Conservation (phyloP, 2,797 vertebrate species). For the Ctenochaetus hawaiiensis region DNA sequence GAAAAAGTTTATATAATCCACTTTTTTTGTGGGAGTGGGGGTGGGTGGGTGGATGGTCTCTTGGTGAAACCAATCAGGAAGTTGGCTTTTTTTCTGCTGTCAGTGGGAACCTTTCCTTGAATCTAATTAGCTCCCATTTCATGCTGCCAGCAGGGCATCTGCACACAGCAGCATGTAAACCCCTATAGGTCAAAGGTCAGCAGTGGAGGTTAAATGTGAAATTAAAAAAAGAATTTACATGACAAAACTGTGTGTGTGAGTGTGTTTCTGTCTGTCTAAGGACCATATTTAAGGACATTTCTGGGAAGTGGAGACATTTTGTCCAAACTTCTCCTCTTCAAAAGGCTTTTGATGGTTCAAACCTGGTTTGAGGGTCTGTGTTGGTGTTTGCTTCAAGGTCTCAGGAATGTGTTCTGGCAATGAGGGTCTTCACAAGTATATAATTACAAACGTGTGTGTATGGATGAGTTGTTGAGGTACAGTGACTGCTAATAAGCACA, state of each 20-base stretch:
- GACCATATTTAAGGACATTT: neutral
- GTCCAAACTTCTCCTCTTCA: conserved; percentile 26
- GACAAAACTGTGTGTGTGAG: neutral
- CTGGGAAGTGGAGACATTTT: neutral
- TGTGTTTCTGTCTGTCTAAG: neutral
- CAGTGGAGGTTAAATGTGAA: conserved; percentile 27
- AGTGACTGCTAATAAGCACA: conserved; percentile 65
- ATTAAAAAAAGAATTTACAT: neutral
- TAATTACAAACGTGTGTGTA: conserved; percentile 58
- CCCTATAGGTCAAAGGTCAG: conserved; percentile 50
- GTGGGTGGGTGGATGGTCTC: neutral
- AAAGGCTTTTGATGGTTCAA: conserved; percentile 40
- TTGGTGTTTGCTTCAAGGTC: conserved; percentile 29
- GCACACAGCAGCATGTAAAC: conserved; percentile 47
- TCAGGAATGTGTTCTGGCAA: conserved; percentile 35
- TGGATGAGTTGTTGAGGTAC: conserved; percentile 51
- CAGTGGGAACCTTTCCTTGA: conserved; percentile 38
- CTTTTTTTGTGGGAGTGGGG: neutral
- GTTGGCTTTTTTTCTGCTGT: conserved; percentile 24
- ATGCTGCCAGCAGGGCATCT: conserved; percentile 60
- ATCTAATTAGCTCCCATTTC: conserved; percentile 67
- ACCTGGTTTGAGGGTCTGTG: conserved; percentile 14
- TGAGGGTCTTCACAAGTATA: conserved; percentile 60
- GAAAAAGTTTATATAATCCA: neutral
- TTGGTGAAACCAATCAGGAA: conserved; percentile 38